Evolutionary conservation across 1,140 invertebrate species (phyloP), one percentile per base, ranked within the genome.

Genomic region (Antheraea pernyi): DNA sequence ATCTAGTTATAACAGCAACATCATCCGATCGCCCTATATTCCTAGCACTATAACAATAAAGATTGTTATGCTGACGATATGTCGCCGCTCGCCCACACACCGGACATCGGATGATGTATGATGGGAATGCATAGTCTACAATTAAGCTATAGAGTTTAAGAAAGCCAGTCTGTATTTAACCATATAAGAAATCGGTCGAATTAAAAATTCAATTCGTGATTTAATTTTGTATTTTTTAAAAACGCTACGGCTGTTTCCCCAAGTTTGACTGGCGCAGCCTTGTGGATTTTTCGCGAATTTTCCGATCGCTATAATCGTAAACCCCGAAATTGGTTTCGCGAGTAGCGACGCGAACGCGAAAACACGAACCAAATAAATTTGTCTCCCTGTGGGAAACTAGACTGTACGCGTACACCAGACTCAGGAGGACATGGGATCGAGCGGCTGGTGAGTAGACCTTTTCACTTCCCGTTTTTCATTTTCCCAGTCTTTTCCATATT

Each of bases 331-430:
- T 11, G 46, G 46, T 53, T 53, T 11, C 11, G 46, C 46, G 16
- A 53, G 46, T 53, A n/a, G 46, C 16, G 6, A 53, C 46, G 46
- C 0, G 46, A 53, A 53, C 46, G 46, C 46, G 46, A 16, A 53
- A 53, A 53, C 16, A 53, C 46, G 46, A 53, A 53, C 46, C 46
- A 53, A 53, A 53, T 53, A 53, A 53, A 53, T 53, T n/a, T 53
- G 11, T 13, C 16, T n/a, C 16, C 46, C 46, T n/a, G 11, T 1
- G 11, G 46, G 46, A 53, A 53, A 53, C 46, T 11, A 53, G 46
- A 53, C 46, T 16, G 46, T 53, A 53, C 46, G 46, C 46, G 46
- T 0, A 53, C 46, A 53, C 13, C 46, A 53, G 46, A 11, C 46
- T 53, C 46, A 53, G 46, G 46, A 53, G 46, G 46, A 16, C 46